Conservation (phyloP, 1,140 invertebrate genomes). For the Drosophila bocqueti region DNA sequence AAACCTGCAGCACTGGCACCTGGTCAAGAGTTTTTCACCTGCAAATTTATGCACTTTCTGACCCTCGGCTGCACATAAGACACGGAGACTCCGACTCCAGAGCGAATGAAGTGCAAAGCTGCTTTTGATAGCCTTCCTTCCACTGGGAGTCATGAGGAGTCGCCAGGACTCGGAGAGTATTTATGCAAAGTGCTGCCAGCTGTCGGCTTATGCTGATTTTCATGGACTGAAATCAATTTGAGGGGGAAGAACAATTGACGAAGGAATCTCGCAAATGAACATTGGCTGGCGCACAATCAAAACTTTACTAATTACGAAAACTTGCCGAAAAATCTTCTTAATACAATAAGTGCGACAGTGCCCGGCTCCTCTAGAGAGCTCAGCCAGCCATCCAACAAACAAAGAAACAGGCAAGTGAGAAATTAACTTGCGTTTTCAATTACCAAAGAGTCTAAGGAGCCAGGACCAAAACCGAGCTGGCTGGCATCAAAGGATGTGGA, state of each 20-base stretch:
- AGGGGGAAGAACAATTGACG: slow-evolving; percentile 9
- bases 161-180: slow-evolving; percentile 23
- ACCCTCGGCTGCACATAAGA: slow-evolving; percentile 46
- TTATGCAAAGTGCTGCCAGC: slow-evolving; percentile 74
- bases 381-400: slow-evolving; percentile 26
- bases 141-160: slow-evolving; percentile 26
- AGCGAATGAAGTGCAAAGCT: slow-evolving; percentile 73
- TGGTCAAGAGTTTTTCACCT: slow-evolving; percentile 14
- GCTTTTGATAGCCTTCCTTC: slow-evolving; percentile 59
- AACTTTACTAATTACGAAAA: slow-evolving; percentile 83
- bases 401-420: slow-evolving; percentile 67
- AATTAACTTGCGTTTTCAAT: slow-evolving; percentile 84
- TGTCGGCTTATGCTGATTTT: slow-evolving; percentile 73
- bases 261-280: slow-evolving; percentile 59
- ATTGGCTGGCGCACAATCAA: slow-evolving; percentile 68
- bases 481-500: slow-evolving; percentile 75
- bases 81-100: slow-evolving; percentile 6
- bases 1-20: neutral
- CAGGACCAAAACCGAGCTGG: slow-evolving; percentile 31
- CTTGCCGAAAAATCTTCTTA: slow-evolving; percentile 81
- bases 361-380: neutral
- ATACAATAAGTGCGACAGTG: slow-evolving; percentile 76
- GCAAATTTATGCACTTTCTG: slow-evolving; percentile 74
- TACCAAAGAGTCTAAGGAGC: slow-evolving; percentile 56
- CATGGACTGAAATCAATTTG: slow-evolving; percentile 70